Evolutionary conservation across 1,140 invertebrate species (phyloP), one percentile per base, ranked within the genome.

Genomic region (Periplaneta americana): DNA sequence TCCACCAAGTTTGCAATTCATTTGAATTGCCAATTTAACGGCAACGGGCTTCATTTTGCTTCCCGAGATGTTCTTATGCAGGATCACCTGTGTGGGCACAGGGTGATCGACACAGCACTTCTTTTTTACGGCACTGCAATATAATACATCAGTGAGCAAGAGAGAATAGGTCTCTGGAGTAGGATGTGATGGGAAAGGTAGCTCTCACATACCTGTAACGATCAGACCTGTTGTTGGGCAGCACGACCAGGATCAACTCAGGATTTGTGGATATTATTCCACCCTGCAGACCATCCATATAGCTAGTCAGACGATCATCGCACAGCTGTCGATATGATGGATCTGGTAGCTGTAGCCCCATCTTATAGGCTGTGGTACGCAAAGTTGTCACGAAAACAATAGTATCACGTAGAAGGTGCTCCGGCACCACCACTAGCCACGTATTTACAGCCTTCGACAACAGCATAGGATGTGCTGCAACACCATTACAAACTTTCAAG

Each of bases 1-100:
- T 0, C 96, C 97, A 34, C 96, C 97, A 5, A 98, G 87, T 89
- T 98, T 98, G 82, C 95, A 96, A 85, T 96, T 97, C 81, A 98
- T 92, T 86, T 96, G 95, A 78, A 96, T 94, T 0, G 91, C 93
- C 11, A 98, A 86, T 92, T 98, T 98, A 0, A 96, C 97, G 1
- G 95, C 95, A 57, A 98, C 94, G 6, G 94, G 94, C 90, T 94
- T 91, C 0, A 90, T 85, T 28, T 86, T 87, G 48, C 90, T 91
- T 34, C 92, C 91, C 8, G 87, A 87, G 0, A 91, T 87, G 74
- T 96, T 89, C 79, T 90, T 91, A 0, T 85, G 85, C 0, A 93
- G 86, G 1, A 97, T 89, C 18, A 97, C 93, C 89, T 98, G 97
- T 0, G 92, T 92, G 0, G 94, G 92, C 1, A 95, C 90, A 1